These are phyloP conservation scores for Meganola albula DNA, from an alignment of 2,888 invertebrate genomes.

Conservation along the genomic window DNA sequence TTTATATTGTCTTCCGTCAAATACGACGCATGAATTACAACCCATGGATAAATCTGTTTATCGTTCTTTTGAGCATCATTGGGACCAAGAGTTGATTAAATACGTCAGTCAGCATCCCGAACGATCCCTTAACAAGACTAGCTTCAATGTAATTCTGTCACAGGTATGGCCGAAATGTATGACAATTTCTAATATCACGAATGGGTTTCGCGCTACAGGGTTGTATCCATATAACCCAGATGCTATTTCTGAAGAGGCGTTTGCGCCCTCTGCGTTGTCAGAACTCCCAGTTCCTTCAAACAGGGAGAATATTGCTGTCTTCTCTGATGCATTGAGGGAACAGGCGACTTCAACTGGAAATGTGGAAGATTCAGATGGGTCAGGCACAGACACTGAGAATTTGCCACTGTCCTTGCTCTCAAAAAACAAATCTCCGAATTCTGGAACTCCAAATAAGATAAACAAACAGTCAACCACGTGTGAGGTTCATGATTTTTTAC, in stretches of 20 bases:
- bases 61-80: slow-evolving; percentile 20
- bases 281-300: background rate
- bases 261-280: slow-evolving; percentile 1
- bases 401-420: background rate
- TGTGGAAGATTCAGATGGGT: background rate
- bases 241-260: slow-evolving; percentile 2
- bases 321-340: too few relatives aligned
- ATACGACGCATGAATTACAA: slow-evolving; percentile 22
- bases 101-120: slow-evolving; percentile 1
- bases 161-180: background rate
- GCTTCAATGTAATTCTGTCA: slow-evolving; percentile 3
- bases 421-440: slow-evolving; percentile 1
- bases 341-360: background rate
- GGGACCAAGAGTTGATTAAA: slow-evolving; percentile 11
- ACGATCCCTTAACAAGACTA: slow-evolving; percentile 1
- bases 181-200: background rate
- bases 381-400: background rate
- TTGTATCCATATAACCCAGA: background rate
- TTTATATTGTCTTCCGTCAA: slow-evolving; percentile 22
- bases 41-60: slow-evolving; percentile 23
- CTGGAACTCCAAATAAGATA: too few relatives aligned
- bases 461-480: background rate
- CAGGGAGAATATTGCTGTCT: background rate
- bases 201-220: background rate
- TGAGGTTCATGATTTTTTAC: slow-evolving; percentile 4